Base-by-base conservation (phyloP, 2,113 vertebrate genomes). In the Dromas ardeola region DNA sequence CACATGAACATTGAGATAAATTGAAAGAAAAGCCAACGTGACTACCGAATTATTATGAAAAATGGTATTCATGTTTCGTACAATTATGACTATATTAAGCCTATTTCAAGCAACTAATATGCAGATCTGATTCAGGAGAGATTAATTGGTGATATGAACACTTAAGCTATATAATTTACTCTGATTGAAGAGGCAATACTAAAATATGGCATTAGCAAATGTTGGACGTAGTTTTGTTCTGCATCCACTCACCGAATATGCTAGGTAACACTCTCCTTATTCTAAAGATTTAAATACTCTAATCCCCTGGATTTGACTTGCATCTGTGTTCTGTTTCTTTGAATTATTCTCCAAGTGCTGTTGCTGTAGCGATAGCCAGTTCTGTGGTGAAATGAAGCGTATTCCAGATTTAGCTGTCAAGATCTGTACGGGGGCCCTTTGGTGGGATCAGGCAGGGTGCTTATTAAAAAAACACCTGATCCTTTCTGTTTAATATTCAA, bases 111-210 rank as follows among this genome's bases (percentile, higher is more conserved):
- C 86, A 96, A 95, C 81, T 95, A 92, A 92, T 96, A 95, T 71
- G 88, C 94, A 97, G 86, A 93, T 97, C 70, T 90, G 86, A 94
- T 94, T 97, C 88, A 90, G 65, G 77, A 88, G 90, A 94, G 90
- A 91, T 97, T 98, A 98, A 96, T 93, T 94, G 84, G 65, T 91
- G 89, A 95, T 73, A 61, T 59, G 88, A 97, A 94, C 72, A 79
- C 88, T 97, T 91, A 96, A 97, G 85, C 66, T 90, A 92, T 55
- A 89, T 83, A 71, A 94, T 95, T 97, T 96, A 93, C 93, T 81
- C 79, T 93, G 85, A 95, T 82, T 76, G 85, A 96, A 97, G 90
- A 96, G 81, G 88, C 79, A 97, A 92, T 61, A 78, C 84, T 94
- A 76, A 81, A 92, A 91, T 52, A 29, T 91, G 81, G 82, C 74